These are phyloP conservation scores for Corvus moneduloides DNA, from an alignment of 2,113 vertebrate genomes.

Conservation along the genomic window DNA sequence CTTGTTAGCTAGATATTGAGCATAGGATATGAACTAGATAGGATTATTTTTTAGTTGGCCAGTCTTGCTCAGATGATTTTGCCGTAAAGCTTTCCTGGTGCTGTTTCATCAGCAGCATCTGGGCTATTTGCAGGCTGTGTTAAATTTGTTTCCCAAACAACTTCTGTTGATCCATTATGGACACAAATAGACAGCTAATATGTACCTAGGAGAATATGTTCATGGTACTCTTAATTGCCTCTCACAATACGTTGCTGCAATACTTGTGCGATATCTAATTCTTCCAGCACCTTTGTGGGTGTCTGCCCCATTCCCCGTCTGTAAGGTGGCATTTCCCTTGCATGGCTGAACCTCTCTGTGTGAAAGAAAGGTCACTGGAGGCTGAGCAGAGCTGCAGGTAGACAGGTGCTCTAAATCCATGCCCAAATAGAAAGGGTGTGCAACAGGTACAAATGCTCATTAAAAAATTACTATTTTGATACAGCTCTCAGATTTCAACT, in stretches of 20 bases:
- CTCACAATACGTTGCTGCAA: neutral
- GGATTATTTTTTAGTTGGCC: neutral
- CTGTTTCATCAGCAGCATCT: neutral
- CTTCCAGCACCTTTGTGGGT: neutral
- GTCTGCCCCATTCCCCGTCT: rapidly evolving
- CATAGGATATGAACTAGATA: neutral
- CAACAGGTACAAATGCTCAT: neutral
- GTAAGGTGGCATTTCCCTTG: neutral
- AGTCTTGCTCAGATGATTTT: neutral
- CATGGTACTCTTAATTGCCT: neutral
- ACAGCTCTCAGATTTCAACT: neutral
- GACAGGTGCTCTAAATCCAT: neutral
- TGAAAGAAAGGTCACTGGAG: neutral
- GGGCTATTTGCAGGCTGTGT: neutral
- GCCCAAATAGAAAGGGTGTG: neutral
- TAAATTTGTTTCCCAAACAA: neutral
- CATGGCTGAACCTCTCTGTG: neutral
- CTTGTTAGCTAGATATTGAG: neutral
- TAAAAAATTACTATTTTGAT: neutral
- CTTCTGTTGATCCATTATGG: neutral
- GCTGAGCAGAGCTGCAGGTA: neutral
- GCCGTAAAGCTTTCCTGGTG: neutral
- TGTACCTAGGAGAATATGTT: neutral
- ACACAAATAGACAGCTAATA: neutral
- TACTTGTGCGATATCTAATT: neutral